phyloP scores from a whole-genome alignment of 2,113 vertebrate genomes.

The Cololabis saira region DNA sequence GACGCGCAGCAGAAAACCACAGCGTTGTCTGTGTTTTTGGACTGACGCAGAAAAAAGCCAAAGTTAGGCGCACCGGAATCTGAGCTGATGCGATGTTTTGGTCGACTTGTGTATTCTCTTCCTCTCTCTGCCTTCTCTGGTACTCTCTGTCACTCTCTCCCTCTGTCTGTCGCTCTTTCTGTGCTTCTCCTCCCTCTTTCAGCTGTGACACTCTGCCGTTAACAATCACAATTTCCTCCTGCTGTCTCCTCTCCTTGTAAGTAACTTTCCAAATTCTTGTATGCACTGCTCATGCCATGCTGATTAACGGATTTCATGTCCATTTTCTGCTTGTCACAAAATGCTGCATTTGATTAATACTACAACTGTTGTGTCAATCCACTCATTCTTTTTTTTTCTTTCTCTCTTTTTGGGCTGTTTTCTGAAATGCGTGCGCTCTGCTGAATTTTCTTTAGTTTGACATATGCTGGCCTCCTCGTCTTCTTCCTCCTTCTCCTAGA shows the following conservation, averaged over 20 bases:
- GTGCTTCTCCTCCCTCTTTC: constrained; percentile 85
- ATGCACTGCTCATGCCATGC: constrained; percentile 3
- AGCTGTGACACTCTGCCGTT: constrained; percentile 93
- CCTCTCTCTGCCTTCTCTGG: constrained; percentile 65
- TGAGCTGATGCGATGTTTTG: constrained; percentile 88
- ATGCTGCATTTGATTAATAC: constrained; percentile 39
- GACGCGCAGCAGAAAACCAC: too few species aligned
- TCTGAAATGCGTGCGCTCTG: not conserved
- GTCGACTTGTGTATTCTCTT: constrained; percentile 47
- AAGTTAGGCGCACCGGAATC: constrained; percentile 86
- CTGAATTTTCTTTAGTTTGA: constrained; percentile 28
- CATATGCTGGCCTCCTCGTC: constrained; percentile 43
- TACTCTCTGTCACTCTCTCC: constrained; percentile 80
- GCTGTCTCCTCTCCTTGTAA: constrained; percentile 95
- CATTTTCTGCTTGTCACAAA: not conserved
- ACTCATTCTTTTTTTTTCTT: constrained; percentile 7
- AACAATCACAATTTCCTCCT: constrained; percentile 92
- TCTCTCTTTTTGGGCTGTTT: not conserved
- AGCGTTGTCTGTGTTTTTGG: constrained; percentile 77
- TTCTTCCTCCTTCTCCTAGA: constrained; percentile 11
- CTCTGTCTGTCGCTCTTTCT: constrained; percentile 38
- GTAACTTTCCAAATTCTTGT: constrained; percentile 87
- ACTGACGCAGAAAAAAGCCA: constrained; percentile 90
- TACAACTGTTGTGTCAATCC: constrained; percentile 30
- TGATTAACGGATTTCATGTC: too few species aligned